Conservation (phyloP, 2,888 invertebrate genomes). For the Adelphocoris suturalis region DNA sequence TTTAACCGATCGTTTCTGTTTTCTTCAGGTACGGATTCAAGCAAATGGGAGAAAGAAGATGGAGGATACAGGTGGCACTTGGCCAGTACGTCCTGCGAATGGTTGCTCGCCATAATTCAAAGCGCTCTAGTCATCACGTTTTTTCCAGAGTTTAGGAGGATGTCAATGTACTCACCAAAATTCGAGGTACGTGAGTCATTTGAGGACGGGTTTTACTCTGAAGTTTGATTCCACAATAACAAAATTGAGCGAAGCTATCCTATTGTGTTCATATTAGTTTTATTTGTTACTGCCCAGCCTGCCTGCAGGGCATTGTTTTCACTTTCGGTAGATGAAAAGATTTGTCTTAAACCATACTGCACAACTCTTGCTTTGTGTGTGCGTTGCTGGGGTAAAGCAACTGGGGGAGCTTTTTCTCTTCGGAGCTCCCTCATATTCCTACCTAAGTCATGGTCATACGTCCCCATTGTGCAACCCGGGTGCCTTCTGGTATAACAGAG, state of each 20-base stretch:
- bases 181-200: constrained; percentile 46
- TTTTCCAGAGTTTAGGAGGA: constrained; percentile 73
- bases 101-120: constrained; percentile 73
- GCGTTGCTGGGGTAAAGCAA: too few species aligned
- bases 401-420: too few species aligned
- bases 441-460: too few species aligned
- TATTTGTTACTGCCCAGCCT: neutral
- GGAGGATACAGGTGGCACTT: constrained; percentile 72
- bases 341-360: neutral
- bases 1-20: too few species aligned
- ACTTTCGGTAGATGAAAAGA: neutral
- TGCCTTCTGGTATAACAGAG: too few species aligned
- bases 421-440: too few species aligned
- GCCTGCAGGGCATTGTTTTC: neutral
- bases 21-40: constrained; percentile 70
- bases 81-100: constrained; percentile 74
- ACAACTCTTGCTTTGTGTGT: neutral
- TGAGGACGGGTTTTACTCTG: too few species aligned
- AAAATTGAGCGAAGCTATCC: too few species aligned
- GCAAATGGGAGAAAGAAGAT: constrained; percentile 72
- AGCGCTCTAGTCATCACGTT: constrained; percentile 73
- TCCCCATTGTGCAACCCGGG: too few species aligned
- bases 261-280: neutral
- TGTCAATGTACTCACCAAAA: constrained; percentile 70
- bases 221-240: too few species aligned